Percentiles rank a stretch among this genome's conserved stretches.
Conservation (phyloP, 2,113 vertebrate species). For the Apus apus region DNA sequence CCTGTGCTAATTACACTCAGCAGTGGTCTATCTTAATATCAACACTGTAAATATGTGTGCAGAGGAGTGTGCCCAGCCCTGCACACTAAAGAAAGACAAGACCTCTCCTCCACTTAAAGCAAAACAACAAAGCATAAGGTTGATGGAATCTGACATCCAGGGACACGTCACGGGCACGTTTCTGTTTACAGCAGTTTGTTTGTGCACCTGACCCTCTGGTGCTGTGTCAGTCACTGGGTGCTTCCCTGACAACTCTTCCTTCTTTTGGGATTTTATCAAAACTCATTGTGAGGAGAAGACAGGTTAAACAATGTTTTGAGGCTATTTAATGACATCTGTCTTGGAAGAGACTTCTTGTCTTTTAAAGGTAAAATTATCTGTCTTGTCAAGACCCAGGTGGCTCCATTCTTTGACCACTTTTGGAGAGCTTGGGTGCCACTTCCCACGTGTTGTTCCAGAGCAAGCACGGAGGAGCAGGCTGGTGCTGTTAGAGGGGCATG, state of each 20-base stretch:
- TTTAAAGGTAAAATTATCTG: background rate
- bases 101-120: background rate
- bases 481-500: background rate
- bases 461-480: background rate
- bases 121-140: background rate
- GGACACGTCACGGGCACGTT: fast-evolving
- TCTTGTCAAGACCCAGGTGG: background rate
- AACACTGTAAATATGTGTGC: background rate
- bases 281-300: background rate
- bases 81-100: background rate
- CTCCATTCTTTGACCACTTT: background rate
- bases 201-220: background rate
- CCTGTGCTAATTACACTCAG: background rate
- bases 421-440: background rate
- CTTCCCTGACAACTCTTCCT: background rate
- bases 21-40: background rate
- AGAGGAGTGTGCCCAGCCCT: background rate
- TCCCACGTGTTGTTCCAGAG: background rate
- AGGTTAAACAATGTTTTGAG: background rate
- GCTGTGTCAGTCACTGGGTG: no score
- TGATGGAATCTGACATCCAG: background rate
- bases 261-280: background rate
- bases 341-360: background rate
- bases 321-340: background rate
- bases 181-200: background rate